Base-by-base conservation (phyloP, 2,113 vertebrate species). In the Symphodus melops region DNA sequence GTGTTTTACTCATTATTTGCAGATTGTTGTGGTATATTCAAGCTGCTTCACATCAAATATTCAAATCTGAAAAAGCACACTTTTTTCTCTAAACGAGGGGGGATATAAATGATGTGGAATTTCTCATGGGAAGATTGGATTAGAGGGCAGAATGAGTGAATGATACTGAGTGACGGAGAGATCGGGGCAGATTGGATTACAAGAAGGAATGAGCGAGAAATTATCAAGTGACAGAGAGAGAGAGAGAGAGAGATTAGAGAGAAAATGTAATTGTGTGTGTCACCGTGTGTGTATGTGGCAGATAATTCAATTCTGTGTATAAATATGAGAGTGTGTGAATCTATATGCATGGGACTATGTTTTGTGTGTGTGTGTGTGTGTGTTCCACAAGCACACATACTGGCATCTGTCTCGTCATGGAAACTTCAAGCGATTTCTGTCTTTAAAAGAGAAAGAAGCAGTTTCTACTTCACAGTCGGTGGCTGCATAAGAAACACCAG, bases 391-490 rank as follows among this genome's bases (percentile, higher is more conserved):
- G 41, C 37, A 20, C 37, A 54, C 58, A 73, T 54, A 59, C 49
- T 71, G 79, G 42, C 23, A 61, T 36, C 33, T 67, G 63, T 82
- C 68, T 72, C 75, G 60, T 59, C 49, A 49, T 61, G 51, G 59
- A 65, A 78, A 48, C 49, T 49, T 84, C 42, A 52, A 75, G 73
- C 3, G 2, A 46, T 44, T 77, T 75, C 6, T 69, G 21, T 41
- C 36, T 65, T 73, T 63, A 16, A 20, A 36, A 52, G 59, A 25
- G 8, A n/a, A 69, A 59, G 72, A 62, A 6, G 11, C 2, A 41
- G 28, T 5, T 33, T 33, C n/a, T 25, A 7, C 64, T 68, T 75
- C 59, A 39, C 66, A 77, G 77, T 67, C 10, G 17, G 68, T 49
- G 66, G 48, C 51, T 80, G 75, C 23, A 58, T 72, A 36, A 49